These are phyloP conservation scores for Kuschelorhynchus macadamiae DNA, from an alignment of 2,888 invertebrate species.

Conservation along the genomic window DNA sequence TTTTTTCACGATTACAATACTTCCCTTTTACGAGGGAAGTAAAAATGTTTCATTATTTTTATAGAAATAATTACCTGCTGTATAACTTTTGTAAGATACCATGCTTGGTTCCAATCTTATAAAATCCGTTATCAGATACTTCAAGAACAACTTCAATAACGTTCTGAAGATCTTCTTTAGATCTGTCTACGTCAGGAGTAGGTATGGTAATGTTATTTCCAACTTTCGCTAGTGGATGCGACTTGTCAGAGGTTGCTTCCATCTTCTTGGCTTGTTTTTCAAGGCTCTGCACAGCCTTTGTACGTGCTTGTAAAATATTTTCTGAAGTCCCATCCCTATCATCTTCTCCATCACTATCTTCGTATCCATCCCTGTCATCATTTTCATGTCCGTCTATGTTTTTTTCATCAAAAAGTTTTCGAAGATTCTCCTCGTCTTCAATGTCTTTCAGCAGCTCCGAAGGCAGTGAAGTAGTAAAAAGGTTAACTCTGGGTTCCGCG, in stretches of 20 bases:
- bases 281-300: conserved; percentile 37
- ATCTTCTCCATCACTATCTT: conserved; percentile 18
- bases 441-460: conserved; percentile 41
- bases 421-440: no score
- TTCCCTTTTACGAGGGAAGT: no score
- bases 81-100: conserved; percentile 49
- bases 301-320: conserved; percentile 47
- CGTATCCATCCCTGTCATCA: conserved; percentile 12
- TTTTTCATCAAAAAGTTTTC: conserved; percentile 19
- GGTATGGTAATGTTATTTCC: conserved; percentile 53
- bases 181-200: conserved; percentile 54
- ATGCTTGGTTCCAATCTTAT: conserved; percentile 53
- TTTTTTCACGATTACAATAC: no score
- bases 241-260: conserved; percentile 35
- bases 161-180: conserved; percentile 52
- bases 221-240: conserved; percentile 43
- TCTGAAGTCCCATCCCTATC: conserved; percentile 30
- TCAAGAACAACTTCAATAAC: conserved; percentile 53
- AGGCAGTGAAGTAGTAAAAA: conserved; percentile 45
- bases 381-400: conserved; percentile 13
- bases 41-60: no score
- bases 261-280: conserved; percentile 25
- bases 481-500: conserved; percentile 19
- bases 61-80: conserved; percentile 14
- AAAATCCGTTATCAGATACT: conserved; percentile 48